Percentiles rank a stretch among this genome's conserved stretches.
These are phyloP conservation scores for Leucosticte australis DNA, from an alignment of 2,113 vertebrate species.

Conservation along the genomic window DNA sequence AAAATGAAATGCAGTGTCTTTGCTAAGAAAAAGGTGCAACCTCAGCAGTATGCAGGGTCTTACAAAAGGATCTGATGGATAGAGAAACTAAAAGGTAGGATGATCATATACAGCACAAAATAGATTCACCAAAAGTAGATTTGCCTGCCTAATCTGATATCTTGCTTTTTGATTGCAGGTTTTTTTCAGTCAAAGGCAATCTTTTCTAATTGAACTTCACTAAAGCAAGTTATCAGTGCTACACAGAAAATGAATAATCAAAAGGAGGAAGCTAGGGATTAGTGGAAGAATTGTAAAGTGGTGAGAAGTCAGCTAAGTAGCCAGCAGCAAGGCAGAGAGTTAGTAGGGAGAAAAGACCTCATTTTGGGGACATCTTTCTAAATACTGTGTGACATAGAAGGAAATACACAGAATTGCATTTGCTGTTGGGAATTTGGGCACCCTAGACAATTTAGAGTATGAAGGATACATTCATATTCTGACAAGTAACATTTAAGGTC, in stretches of 20 bases:
- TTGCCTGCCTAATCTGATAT: not conserved
- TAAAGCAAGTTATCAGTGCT: not conserved
- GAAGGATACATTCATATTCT: not conserved
- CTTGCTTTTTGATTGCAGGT: not conserved
- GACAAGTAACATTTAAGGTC: not conserved
- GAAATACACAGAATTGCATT: not conserved
- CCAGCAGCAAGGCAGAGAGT: not conserved
- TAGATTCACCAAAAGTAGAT: not conserved
- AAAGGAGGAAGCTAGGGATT: not conserved
- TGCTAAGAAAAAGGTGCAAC: not conserved
- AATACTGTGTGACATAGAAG: not conserved
- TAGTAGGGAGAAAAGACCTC: not conserved
- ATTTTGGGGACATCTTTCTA: not conserved
- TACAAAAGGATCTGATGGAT: not conserved
- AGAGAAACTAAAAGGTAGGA: not conserved
- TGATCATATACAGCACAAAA: not conserved
- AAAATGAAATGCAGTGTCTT: not conserved
- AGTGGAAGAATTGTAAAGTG: not conserved
- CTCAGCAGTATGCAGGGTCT: not conserved
- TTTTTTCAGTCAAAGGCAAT: not conserved
- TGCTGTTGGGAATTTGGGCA: not conserved
- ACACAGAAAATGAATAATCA: not conserved
- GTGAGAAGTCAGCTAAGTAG: not conserved
- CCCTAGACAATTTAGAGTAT: not conserved
- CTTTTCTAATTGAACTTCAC: not conserved